These are phyloP conservation scores for Gnathonemus echidnorhynchus DNA, from an alignment of 2,113 vertebrate species.

Conservation along the genomic window DNA sequence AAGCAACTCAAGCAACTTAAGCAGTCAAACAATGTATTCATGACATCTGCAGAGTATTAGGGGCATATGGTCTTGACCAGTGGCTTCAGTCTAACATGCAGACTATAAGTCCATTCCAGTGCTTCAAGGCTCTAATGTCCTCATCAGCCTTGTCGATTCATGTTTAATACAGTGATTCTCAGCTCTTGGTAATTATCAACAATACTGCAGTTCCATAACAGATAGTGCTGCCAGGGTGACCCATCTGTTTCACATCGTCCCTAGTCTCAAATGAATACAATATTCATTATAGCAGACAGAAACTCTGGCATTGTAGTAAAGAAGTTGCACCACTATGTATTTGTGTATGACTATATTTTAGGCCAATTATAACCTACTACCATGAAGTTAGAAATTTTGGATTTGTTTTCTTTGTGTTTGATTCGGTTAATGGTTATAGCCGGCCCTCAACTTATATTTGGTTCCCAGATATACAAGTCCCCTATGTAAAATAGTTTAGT, in stretches of 20 bases:
- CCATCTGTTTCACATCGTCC: neutral
- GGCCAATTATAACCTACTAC: neutral
- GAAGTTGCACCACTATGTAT: neutral
- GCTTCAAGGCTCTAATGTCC: slow-evolving; percentile 4
- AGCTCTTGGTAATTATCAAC: neutral
- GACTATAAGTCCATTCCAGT: neutral
- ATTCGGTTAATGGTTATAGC: neutral
- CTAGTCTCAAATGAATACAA: slow-evolving; percentile 1
- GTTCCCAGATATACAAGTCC: neutral
- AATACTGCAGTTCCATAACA: slow-evolving; percentile 4
- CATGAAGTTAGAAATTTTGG: neutral
- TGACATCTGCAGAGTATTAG: neutral
- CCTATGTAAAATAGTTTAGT: neutral
- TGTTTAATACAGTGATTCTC: slow-evolving; percentile 1
- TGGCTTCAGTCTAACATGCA: neutral
- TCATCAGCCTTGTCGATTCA: slow-evolving; percentile 2
- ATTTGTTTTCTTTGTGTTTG: neutral
- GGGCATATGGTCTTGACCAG: slow-evolving; percentile 5
- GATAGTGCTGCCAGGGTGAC: neutral
- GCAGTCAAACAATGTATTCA: slow-evolving; percentile 4
- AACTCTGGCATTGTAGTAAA: neutral
- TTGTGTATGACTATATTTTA: neutral
- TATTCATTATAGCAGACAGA: neutral
- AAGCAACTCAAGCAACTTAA: neutral
- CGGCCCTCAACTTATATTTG: neutral